Conservation (phyloP, 2,113 vertebrate species). For the Neomonachus schauinslandi region DNA sequence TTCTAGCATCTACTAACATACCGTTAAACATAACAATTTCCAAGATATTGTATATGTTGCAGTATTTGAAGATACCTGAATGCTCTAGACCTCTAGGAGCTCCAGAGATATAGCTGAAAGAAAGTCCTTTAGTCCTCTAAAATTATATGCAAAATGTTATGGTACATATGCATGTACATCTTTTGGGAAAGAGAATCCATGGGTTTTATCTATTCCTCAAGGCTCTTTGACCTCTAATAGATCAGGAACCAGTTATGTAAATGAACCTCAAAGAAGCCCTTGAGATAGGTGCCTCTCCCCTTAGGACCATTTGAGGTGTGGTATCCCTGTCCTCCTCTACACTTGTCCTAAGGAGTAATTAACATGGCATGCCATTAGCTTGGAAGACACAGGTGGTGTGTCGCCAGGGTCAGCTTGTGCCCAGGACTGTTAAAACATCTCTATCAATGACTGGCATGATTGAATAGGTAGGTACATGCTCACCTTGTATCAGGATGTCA, state of each 20-base stretch:
- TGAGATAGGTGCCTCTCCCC: conserved; percentile 26
- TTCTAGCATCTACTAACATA: background rate
- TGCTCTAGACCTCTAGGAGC: background rate
- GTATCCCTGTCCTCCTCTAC: background rate
- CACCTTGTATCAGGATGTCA: background rate
- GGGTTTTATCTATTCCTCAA: background rate
- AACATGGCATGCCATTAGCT: background rate
- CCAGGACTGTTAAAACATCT: background rate
- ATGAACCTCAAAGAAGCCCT: conserved; percentile 53
- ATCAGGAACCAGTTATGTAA: conserved; percentile 59
- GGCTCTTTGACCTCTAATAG: background rate
- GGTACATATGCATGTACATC: fast-evolving
- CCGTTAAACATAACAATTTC: conserved; percentile 59
- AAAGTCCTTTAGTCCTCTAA: background rate
- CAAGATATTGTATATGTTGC: conserved; percentile 56
- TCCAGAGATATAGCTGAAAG: background rate
- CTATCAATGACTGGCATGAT: background rate
- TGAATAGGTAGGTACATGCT: background rate
- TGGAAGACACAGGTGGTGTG: conserved; percentile 26
- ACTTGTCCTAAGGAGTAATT: conserved; percentile 47
- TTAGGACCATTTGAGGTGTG: background rate
- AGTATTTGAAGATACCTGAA: conserved; percentile 40
- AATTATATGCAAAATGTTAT: background rate
- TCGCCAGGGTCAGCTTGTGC: background rate
- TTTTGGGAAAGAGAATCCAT: background rate